These are phyloP conservation scores for Drosophila parthenogenetica DNA, from an alignment of 2,888 invertebrate genomes.

Conservation along the genomic window DNA sequence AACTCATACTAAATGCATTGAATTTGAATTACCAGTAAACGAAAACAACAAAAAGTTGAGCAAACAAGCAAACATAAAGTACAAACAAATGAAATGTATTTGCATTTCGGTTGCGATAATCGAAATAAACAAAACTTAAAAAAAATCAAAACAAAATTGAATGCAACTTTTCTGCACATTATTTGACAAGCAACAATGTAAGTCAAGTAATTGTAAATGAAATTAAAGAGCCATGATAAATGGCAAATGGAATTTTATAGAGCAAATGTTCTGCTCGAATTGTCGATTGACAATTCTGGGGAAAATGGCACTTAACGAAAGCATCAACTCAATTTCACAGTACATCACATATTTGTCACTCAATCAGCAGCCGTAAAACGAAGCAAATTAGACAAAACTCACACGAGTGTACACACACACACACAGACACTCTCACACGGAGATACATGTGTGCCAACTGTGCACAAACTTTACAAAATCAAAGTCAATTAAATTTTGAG, in stretches of 20 bases:
- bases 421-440: not conserved
- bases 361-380: constrained; percentile 54
- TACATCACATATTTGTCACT: constrained; percentile 63
- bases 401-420: constrained; percentile 7
- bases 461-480: constrained; percentile 52
- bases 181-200: constrained; percentile 19
- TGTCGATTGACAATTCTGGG: constrained; percentile 4
- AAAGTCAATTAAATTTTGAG: constrained; percentile 74
- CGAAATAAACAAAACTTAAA: constrained; percentile 37
- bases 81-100: constrained; percentile 8
- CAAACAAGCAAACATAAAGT: constrained; percentile 6
- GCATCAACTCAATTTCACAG: constrained; percentile 46
- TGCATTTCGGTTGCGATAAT: constrained; percentile 24
- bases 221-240: constrained; percentile 11
- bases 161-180: constrained; percentile 15
- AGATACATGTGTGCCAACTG: not conserved
- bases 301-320: constrained; percentile 26
- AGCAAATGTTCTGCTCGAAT: constrained; percentile 23
- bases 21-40: not conserved
- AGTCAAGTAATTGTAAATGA: constrained; percentile 6
- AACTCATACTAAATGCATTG: not conserved
- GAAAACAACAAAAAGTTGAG: not conserved
- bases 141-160: not conserved
- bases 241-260: constrained; percentile 36
- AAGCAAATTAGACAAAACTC: constrained; percentile 58